These are phyloP conservation scores for Temnothorax rugatulus DNA, from an alignment of 2,888 invertebrate species.

Conservation along the genomic window DNA sequence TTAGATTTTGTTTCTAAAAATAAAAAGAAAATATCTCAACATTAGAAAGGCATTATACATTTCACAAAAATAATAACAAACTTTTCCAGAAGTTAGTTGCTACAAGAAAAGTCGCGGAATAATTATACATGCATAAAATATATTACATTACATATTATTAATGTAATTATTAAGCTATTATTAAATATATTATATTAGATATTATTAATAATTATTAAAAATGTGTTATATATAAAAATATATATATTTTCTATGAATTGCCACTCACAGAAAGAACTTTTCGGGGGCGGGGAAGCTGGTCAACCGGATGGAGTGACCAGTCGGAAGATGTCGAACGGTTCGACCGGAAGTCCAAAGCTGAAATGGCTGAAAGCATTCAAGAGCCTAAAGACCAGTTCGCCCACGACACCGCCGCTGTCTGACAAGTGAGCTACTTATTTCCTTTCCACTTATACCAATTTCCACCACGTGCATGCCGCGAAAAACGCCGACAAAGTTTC, in stretches of 20 bases:
- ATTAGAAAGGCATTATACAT: background rate
- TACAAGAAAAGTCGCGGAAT: background rate
- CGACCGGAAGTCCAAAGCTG: conserved; percentile 96
- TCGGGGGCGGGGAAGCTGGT: conserved; percentile 86
- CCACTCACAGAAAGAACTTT: conserved; percentile 93
- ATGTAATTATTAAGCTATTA: background rate
- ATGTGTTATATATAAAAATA: background rate
- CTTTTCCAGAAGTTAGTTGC: background rate
- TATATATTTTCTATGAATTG: background rate
- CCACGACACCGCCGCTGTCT: conserved; percentile 82
- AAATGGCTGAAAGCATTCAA: conserved; percentile 99
- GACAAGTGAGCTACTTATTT: conserved; percentile 89
- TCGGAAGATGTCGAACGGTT: conserved; percentile 94
- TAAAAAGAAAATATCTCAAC: background rate
- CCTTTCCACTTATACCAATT: conserved; percentile 25
- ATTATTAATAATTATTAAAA: conserved; percentile 14
- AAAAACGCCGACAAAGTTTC: conserved; percentile 30
- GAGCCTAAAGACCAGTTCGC: conserved; percentile 94
- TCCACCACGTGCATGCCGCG: conserved; percentile 45
- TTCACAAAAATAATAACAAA: background rate
- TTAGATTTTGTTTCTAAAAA: conserved; percentile 2
- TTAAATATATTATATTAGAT: background rate
- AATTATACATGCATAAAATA: background rate
- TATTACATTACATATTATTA: background rate
- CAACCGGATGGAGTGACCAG: conserved; percentile 90